A percentile compares a stretch with the other conserved stretches of the same genome.
Conservation (phyloP, 2,888 invertebrate genomes). For the Drosophila tanythrix region DNA sequence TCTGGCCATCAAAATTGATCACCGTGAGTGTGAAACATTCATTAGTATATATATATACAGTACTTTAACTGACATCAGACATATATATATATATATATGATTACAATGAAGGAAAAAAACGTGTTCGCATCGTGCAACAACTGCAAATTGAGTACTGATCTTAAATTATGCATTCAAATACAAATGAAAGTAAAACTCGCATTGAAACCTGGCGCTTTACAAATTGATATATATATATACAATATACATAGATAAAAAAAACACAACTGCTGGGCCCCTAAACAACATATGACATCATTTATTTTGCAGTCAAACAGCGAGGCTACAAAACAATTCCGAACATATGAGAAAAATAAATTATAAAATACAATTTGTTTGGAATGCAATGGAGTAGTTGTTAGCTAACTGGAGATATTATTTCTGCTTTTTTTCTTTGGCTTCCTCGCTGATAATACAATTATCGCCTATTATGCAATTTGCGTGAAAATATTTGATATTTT, state of each 20-base stretch:
- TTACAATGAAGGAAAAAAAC: slow-evolving; percentile 11
- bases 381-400: slow-evolving; percentile 50
- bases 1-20: slow-evolving; percentile 26
- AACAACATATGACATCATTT: slow-evolving; percentile 69
- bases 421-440: slow-evolving; percentile 11
- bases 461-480: slow-evolving; percentile 59
- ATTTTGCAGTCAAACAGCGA: slow-evolving; percentile 57
- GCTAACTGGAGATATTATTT: slow-evolving; percentile 33
- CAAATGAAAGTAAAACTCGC: slow-evolving; percentile 75
- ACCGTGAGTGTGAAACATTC: slow-evolving; percentile 22
- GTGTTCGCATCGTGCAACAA: slow-evolving; percentile 33
- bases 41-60: background rate
- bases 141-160: slow-evolving; percentile 41
- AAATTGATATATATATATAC: slow-evolving; percentile 1
- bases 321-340: slow-evolving; percentile 35
- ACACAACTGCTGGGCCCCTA: slow-evolving; percentile 22
- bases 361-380: slow-evolving; percentile 48
- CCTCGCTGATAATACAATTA: slow-evolving; percentile 48
- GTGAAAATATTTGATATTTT: slow-evolving; percentile 38
- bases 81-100: background rate
- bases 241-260: slow-evolving; percentile 1
- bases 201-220: slow-evolving; percentile 66
- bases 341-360: slow-evolving; percentile 14
- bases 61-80: slow-evolving; percentile 55
- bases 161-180: slow-evolving; percentile 69